Conservation (phyloP, 1,140 invertebrate genomes). For the Carposina sasakii region DNA sequence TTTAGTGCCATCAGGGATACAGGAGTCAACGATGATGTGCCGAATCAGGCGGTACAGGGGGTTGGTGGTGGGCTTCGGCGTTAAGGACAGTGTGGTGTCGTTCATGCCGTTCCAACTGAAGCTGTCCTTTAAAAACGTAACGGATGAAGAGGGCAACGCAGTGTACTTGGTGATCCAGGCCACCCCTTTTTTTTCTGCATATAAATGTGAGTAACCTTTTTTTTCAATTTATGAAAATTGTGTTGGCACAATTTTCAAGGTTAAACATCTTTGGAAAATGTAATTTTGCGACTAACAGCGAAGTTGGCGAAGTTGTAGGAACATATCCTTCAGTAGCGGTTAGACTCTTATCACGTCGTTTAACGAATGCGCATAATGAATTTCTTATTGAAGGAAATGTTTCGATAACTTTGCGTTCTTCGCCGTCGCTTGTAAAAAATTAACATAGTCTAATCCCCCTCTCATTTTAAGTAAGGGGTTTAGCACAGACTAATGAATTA, state of each 20-base stretch:
- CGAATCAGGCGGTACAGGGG: conserved; percentile 65
- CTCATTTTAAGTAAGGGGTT: no score
- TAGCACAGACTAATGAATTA: no score
- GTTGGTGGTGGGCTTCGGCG: conserved; percentile 73
- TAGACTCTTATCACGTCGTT: no score
- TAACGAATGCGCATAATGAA: no score
- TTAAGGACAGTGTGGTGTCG: conserved; percentile 74
- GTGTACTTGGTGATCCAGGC: conserved; percentile 83
- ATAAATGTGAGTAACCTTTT: conserved; percentile 76
- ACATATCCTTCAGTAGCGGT: no score
- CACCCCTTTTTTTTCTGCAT: conserved; percentile 81
- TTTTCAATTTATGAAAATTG: background rate
- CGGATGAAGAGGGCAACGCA: conserved; percentile 67
- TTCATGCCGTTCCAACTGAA: conserved; percentile 85
- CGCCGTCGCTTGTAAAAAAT: no score
- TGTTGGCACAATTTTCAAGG: background rate
- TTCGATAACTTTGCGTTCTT: no score
- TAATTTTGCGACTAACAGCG: no score
- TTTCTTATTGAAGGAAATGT: no score
- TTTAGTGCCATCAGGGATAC: conserved; percentile 23
- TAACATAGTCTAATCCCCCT: no score
- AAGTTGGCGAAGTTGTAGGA: no score
- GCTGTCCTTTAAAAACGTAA: conserved; percentile 78
- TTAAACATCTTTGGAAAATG: no score
- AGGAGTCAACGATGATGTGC: conserved; percentile 46